Evolutionary conservation across 2,113 vertebrate species (phyloP).

Genomic region (Microtus ochrogaster): DNA sequence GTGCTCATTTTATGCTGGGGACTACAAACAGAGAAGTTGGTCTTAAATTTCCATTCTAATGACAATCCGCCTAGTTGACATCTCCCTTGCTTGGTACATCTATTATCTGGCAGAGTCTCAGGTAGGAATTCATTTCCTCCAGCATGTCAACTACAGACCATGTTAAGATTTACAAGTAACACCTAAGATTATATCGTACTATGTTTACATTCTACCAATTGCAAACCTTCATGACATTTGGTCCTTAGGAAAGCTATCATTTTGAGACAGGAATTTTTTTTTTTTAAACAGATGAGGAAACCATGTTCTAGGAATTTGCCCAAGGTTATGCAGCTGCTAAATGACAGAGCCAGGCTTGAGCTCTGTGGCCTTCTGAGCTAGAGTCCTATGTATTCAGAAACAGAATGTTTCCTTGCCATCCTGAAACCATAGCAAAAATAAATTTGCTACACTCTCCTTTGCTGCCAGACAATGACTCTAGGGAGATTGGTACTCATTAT

Average conservation of each 20-base stretch:
- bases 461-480: conserved; percentile 50
- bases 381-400: neutral
- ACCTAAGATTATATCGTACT: neutral
- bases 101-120: neutral
- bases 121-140: conserved; percentile 22
- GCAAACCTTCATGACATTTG: neutral
- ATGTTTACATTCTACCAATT: neutral
- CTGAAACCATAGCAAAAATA: conserved; percentile 30
- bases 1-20: neutral
- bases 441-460: conserved; percentile 28
- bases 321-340: conserved; percentile 24
- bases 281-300: conserved; percentile 43
- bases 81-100: neutral
- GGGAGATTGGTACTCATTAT: conserved; percentile 71
- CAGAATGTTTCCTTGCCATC: neutral
- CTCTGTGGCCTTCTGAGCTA: neutral
- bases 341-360: neutral
- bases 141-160: neutral
- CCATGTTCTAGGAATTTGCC: neutral
- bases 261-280: neutral
- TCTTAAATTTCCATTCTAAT: neutral
- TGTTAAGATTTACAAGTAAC: neutral
- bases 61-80: neutral
- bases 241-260: neutral
- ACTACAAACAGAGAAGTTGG: neutral